These are phyloP conservation scores for Micropterix aruncella DNA, from an alignment of 2,888 invertebrate species.

Conservation along the genomic window DNA sequence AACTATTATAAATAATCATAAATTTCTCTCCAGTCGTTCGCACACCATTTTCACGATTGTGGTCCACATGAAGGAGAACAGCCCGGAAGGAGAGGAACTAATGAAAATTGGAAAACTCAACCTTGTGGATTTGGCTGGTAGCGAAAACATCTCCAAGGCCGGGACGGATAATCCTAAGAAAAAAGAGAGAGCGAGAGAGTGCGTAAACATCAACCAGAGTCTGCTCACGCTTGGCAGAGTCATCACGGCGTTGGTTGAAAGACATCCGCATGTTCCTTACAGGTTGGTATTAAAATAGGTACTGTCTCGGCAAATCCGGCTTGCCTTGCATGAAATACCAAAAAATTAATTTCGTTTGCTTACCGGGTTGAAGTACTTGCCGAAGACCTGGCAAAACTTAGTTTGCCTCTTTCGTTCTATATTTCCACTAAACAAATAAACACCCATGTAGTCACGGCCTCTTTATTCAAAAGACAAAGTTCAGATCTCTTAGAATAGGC, in stretches of 20 bases:
- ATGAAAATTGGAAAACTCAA: conserved; percentile 94
- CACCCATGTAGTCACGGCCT: no score
- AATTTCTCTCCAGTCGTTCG: conserved; percentile 56
- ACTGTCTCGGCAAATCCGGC: no score
- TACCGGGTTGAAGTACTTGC: no score
- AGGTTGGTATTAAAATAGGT: no score
- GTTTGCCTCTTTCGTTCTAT: no score
- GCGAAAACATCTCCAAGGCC: conserved; percentile 93
- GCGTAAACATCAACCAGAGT: conserved; percentile 93
- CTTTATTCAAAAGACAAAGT: no score
- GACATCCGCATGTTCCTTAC: conserved; percentile 89
- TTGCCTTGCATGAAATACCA: no score
- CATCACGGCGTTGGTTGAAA: conserved; percentile 86
- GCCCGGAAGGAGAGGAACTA: conserved; percentile 79
- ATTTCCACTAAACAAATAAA: no score
- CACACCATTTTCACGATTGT: conserved; percentile 94
- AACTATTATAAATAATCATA: neutral
- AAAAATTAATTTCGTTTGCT: no score
- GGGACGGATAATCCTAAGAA: conserved; percentile 78
- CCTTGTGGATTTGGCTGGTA: conserved; percentile 93
- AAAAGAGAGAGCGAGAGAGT: conserved; percentile 63
- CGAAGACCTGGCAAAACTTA: no score
- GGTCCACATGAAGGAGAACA: conserved; percentile 83
- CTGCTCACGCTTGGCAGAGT: conserved; percentile 88
- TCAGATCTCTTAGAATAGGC: no score